Conservation (phyloP, 2,113 vertebrate genomes). For the Mobula hypostoma region DNA sequence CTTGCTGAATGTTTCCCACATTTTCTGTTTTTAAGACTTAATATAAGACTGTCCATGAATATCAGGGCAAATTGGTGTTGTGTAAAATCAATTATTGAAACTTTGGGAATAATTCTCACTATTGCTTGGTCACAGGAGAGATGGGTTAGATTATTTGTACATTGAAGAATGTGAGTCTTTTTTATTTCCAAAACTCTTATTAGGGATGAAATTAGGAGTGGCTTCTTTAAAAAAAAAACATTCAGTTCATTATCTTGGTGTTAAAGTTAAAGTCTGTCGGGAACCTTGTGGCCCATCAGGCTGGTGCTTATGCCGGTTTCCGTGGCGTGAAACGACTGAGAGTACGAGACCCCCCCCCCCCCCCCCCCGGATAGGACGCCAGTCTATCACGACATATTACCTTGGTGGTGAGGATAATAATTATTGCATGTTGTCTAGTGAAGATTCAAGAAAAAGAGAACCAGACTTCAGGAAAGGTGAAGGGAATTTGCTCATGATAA, state of each 20-base stretch:
- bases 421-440: neutral
- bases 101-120: neutral
- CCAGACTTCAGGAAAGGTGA: neutral
- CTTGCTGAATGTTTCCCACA: too few relatives aligned
- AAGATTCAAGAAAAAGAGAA: neutral
- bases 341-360: too few relatives aligned
- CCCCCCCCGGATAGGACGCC: too few relatives aligned
- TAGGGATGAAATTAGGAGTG: neutral
- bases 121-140: neutral
- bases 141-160: neutral
- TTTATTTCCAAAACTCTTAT: neutral
- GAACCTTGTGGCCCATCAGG: too few relatives aligned
- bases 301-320: too few relatives aligned
- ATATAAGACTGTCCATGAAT: neutral
- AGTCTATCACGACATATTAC: too few relatives aligned
- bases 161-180: neutral
- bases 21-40: too few relatives aligned
- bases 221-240: neutral
- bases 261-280: too few relatives aligned
- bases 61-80: neutral
- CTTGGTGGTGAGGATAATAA: neutral
- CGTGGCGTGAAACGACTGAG: too few relatives aligned
- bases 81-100: neutral
- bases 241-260: too few relatives aligned
- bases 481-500: neutral